These are phyloP conservation scores for Elgaria multicarinata DNA, from an alignment of 2,113 vertebrate species.

Conservation along the genomic window DNA sequence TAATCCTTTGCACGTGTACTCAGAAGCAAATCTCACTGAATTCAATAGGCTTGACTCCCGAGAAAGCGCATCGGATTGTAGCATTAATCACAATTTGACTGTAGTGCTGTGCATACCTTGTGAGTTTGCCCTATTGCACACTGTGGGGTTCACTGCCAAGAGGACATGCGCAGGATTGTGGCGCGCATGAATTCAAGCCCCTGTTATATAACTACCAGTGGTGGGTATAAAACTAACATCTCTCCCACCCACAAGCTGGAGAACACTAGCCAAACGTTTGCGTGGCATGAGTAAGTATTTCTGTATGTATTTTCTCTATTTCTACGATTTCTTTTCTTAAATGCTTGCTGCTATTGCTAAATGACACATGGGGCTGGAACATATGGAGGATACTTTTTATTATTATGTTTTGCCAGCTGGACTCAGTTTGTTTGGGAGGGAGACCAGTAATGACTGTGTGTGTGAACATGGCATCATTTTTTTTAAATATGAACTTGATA, in stretches of 20 bases:
- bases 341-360: too few relatives aligned
- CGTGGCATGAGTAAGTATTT: neutral
- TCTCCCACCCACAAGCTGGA: neutral
- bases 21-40: too few relatives aligned
- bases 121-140: neutral
- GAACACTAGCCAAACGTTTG: neutral
- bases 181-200: neutral
- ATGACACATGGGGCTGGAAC: too few relatives aligned
- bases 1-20: too few relatives aligned
- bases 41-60: too few relatives aligned
- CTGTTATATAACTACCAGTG: neutral
- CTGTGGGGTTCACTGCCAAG: neutral
- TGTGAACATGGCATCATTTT: too few relatives aligned
- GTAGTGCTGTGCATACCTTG: neutral
- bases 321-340: too few relatives aligned
- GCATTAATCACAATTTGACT: too few relatives aligned
- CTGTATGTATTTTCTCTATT: too few relatives aligned
- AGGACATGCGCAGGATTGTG: neutral
- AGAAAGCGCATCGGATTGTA: too few relatives aligned
- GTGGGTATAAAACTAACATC: neutral
- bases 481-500: neutral
- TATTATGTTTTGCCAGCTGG: too few relatives aligned
- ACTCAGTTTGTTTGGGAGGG: neutral
- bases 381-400: too few relatives aligned
- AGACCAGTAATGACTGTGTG: neutral